A percentile compares a stretch with the other conserved stretches of the same genome.
phyloP scores from a whole-genome alignment of 2,113 vertebrate species.

The Nannobrachium achirus region DNA sequence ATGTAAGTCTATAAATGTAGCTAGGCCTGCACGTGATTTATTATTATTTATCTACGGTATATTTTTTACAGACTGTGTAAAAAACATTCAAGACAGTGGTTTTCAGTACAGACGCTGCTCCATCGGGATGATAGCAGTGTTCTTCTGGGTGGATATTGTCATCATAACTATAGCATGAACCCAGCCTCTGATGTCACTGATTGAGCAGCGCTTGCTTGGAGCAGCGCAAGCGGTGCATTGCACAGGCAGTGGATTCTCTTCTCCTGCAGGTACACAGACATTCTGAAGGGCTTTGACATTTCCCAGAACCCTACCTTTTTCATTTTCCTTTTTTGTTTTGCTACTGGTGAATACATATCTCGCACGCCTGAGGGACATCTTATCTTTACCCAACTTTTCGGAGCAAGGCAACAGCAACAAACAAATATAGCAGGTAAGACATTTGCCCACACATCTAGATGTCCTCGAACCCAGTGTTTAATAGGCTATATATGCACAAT shows the following conservation, averaged over 20 bases:
- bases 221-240: constrained; percentile 54
- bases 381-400: constrained; percentile 41
- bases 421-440: constrained; percentile 38
- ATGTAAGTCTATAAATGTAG: too few relatives aligned
- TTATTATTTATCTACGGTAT: too few relatives aligned
- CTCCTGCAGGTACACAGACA: constrained; percentile 26
- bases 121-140: too few relatives aligned
- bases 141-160: constrained; percentile 41
- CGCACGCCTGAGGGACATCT: too few relatives aligned
- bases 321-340: neutral
- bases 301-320: neutral
- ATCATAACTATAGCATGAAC: constrained; percentile 29
- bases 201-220: constrained; percentile 63
- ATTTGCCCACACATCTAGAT: neutral
- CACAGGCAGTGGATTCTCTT: constrained; percentile 36
- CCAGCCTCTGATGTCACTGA: constrained; percentile 72
- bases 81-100: too few relatives aligned
- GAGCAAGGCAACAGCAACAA: constrained; percentile 2
- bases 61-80: too few relatives aligned
- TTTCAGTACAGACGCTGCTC: too few relatives aligned
- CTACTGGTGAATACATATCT: too few relatives aligned
- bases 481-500: constrained; percentile 35
- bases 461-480: constrained; percentile 46
- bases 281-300: neutral
- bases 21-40: too few relatives aligned